phyloP scores from a whole-genome alignment of 2,888 invertebrate genomes.

The Linnaemya tessellans region DNA sequence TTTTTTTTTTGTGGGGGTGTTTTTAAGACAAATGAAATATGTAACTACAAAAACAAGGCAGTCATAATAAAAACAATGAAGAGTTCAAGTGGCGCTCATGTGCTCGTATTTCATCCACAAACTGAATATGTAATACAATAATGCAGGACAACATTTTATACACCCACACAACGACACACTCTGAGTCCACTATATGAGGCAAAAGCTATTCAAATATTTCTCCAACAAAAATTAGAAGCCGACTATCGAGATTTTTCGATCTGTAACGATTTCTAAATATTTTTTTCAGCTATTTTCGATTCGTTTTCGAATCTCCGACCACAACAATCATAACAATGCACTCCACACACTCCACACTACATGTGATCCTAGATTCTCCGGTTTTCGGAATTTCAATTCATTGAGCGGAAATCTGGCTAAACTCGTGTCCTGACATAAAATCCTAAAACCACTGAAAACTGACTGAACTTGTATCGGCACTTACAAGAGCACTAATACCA shows the following conservation, averaged over 20 bases:
- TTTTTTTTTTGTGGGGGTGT: conserved; percentile 42
- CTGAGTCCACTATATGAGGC: too few species aligned
- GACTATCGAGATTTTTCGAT: too few species aligned
- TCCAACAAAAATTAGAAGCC: too few species aligned
- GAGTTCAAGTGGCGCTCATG: conserved; percentile 64
- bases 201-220: too few species aligned
- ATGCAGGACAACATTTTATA: conserved; percentile 33
- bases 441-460: too few species aligned
- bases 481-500: too few species aligned
- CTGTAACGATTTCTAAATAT: too few species aligned
- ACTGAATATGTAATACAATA: not conserved
- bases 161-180: not conserved
- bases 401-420: too few species aligned
- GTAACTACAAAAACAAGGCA: conserved; percentile 73
- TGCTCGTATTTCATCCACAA: conserved; percentile 59
- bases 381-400: not conserved
- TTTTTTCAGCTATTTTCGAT: not conserved
- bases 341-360: not conserved
- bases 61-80: conserved; percentile 52
- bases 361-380: not conserved
- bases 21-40: conserved; percentile 78
- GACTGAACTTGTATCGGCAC: too few species aligned
- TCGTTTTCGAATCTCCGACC: too few species aligned
- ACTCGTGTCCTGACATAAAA: too few species aligned
- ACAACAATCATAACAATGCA: conserved; percentile 51